Percentiles rank a stretch among this genome's conserved stretches.
Evolutionary conservation across 2,113 vertebrate genomes (phyloP).

Genomic region (Cottus gobio): DNA sequence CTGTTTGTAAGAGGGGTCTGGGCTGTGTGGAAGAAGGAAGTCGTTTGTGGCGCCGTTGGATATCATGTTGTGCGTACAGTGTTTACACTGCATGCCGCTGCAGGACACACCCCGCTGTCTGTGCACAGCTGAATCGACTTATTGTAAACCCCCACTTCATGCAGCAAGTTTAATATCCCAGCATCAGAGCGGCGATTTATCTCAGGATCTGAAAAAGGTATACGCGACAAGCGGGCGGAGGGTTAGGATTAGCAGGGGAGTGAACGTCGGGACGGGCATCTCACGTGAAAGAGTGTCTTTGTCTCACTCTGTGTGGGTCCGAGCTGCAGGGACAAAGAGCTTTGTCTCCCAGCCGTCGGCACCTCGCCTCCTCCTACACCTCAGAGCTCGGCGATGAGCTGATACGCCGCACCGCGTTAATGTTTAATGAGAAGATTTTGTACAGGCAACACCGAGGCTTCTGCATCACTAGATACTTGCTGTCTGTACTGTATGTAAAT

Average conservation of each 20-base stretch:
- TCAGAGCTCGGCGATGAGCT: constrained; percentile 51
- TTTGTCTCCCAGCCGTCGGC: constrained; percentile 49
- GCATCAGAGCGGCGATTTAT: neutral
- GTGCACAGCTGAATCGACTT: neutral
- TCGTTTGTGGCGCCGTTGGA: neutral
- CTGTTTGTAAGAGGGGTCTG: neutral
- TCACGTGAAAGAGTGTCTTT: constrained; percentile 64
- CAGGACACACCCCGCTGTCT: neutral
- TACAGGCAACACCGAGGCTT: constrained; percentile 28
- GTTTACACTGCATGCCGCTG: neutral
- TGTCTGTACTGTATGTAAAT: constrained; percentile 55
- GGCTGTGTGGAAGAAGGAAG: neutral
- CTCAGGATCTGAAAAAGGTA: constrained; percentile 11
- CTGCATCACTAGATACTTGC: constrained; percentile 10
- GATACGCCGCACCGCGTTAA: constrained; percentile 37
- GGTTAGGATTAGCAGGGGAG: neutral
- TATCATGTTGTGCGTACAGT: neutral
- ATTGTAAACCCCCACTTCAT: neutral
- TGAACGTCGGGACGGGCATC: constrained; percentile 17
- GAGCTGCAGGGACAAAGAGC: constrained; percentile 51
- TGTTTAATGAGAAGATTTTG: constrained; percentile 50
- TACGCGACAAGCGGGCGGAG: neutral
- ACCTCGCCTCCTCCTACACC: constrained; percentile 38
- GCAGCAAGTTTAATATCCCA: neutral
- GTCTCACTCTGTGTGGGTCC: constrained; percentile 64